Evolutionary conservation across 1,140 invertebrate species (phyloP).

Genomic region (Papilio machaon): DNA sequence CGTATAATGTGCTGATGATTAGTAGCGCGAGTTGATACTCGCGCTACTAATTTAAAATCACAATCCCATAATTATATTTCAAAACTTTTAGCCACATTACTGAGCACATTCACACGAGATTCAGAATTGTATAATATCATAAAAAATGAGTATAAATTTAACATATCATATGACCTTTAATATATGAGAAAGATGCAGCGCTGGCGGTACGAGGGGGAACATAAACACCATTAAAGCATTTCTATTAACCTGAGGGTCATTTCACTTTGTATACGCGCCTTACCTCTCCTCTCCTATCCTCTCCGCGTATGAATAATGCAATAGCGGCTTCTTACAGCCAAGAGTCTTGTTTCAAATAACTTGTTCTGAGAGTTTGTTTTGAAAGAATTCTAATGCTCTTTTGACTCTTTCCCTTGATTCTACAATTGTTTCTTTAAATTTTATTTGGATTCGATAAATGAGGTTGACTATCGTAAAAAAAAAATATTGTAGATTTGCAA

Average conservation of each 20-base stretch:
- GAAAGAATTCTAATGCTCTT: neutral
- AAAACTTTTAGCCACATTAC: neutral
- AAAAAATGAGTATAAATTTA: constrained; percentile 17
- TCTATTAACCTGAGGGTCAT: constrained; percentile 56
- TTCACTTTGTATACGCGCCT: constrained; percentile 32
- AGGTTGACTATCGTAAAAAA: neutral
- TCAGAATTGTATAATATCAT: neutral
- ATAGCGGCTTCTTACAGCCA: neutral
- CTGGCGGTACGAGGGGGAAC: constrained; percentile 36
- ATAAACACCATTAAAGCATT: constrained; percentile 47
- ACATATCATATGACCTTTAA: neutral
- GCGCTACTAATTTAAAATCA: too few species aligned
- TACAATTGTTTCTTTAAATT: neutral
- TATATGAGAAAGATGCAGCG: constrained; percentile 7
- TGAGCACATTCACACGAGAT: neutral
- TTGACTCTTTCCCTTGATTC: neutral
- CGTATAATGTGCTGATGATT: too few species aligned
- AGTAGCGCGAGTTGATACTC: too few species aligned
- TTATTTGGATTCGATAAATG: neutral
- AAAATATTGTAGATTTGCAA: neutral
- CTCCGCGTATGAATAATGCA: constrained; percentile 35
- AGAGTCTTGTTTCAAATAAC: constrained; percentile 22
- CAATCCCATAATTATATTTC: neutral
- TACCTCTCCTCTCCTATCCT: neutral
- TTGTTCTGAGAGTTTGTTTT: constrained; percentile 4